Percentiles rank a stretch among this genome's conserved stretches.
These are phyloP conservation scores for Mactromeris polynyma DNA, from an alignment of 2,888 invertebrate genomes.

Conservation along the genomic window DNA sequence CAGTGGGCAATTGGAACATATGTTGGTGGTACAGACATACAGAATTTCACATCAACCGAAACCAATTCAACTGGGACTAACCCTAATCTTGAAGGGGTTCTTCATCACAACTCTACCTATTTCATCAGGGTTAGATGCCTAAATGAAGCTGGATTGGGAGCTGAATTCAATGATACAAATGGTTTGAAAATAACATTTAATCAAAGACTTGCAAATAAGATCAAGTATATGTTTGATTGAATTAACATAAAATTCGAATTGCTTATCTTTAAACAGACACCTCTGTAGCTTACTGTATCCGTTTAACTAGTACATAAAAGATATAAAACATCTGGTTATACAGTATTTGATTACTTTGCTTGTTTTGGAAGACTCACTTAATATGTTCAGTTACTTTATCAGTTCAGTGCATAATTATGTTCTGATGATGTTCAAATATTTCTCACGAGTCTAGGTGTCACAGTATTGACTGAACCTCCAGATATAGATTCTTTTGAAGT, in stretches of 20 bases:
- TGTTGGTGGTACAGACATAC: slow-evolving; percentile 70
- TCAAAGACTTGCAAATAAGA: too few species aligned
- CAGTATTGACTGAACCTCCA: slow-evolving; percentile 62
- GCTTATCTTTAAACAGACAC: too few species aligned
- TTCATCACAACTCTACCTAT: slow-evolving; percentile 71
- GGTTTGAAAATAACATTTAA: slow-evolving; percentile 38
- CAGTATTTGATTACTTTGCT: too few species aligned
- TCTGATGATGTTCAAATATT: too few species aligned
- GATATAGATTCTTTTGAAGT: slow-evolving; percentile 58
- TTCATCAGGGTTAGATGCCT: slow-evolving; percentile 70
- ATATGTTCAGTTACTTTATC: too few species aligned
- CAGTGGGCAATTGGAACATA: slow-evolving; percentile 77
- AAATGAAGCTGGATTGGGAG: slow-evolving; percentile 69
- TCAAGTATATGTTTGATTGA: too few species aligned
- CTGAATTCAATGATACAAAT: slow-evolving; percentile 55
- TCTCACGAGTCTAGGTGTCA: slow-evolving; percentile 62
- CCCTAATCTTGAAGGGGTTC: slow-evolving; percentile 60
- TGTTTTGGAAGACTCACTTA: too few species aligned
- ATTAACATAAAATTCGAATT: too few species aligned
- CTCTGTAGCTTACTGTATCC: too few species aligned
- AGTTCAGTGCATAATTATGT: too few species aligned
- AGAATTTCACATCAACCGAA: slow-evolving; percentile 69
- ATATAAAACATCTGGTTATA: too few species aligned
- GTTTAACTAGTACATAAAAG: too few species aligned
- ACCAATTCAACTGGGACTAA: slow-evolving; percentile 66